These are phyloP conservation scores for Drosophila vallismaia DNA, from an alignment of 2,888 invertebrate genomes.

Conservation along the genomic window DNA sequence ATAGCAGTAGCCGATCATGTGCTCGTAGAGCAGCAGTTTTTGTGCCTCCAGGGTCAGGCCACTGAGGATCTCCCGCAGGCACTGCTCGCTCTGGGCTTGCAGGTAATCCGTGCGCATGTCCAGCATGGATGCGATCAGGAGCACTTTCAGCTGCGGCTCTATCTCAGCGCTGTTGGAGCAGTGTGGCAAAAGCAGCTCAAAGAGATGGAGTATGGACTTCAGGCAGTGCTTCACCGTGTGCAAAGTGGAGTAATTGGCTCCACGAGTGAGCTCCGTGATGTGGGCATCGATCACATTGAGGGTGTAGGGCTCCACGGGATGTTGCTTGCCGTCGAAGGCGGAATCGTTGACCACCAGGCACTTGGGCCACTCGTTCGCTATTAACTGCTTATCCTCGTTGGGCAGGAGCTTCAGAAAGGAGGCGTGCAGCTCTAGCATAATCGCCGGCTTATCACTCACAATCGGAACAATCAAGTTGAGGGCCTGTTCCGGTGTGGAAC, in stretches of 20 bases:
- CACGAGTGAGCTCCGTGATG: slow-evolving; percentile 81
- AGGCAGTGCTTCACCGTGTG: slow-evolving; percentile 83
- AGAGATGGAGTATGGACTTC: slow-evolving; percentile 81
- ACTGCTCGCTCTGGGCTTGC: slow-evolving; percentile 87
- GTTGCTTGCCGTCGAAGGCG: slow-evolving; percentile 77
- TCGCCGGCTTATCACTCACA: slow-evolving; percentile 80
- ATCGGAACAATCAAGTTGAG: slow-evolving; percentile 82
- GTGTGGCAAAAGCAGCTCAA: slow-evolving; percentile 78
- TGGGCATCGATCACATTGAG: slow-evolving; percentile 83
- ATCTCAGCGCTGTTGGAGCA: slow-evolving; percentile 59
- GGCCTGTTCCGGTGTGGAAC: slow-evolving; percentile 77
- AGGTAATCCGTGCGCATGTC: slow-evolving; percentile 91
- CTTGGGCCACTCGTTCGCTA: slow-evolving; percentile 83
- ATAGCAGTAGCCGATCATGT: slow-evolving; percentile 88
- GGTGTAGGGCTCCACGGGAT: slow-evolving; percentile 83
- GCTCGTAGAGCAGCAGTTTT: slow-evolving; percentile 87
- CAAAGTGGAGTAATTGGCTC: slow-evolving; percentile 78
- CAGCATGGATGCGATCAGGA: slow-evolving; percentile 87
- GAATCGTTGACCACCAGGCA: slow-evolving; percentile 80
- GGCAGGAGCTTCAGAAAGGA: slow-evolving; percentile 82
- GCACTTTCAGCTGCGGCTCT: slow-evolving; percentile 75
- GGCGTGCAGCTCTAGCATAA: slow-evolving; percentile 80
- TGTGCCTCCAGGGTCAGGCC: slow-evolving; percentile 86
- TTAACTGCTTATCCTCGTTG: slow-evolving; percentile 82
- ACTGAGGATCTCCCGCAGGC: slow-evolving; percentile 84